Percentiles rank a stretch among this genome's conserved stretches.
These are phyloP conservation scores for Pedetes capensis DNA, from an alignment of 2,113 vertebrate species.

Conservation along the genomic window DNA sequence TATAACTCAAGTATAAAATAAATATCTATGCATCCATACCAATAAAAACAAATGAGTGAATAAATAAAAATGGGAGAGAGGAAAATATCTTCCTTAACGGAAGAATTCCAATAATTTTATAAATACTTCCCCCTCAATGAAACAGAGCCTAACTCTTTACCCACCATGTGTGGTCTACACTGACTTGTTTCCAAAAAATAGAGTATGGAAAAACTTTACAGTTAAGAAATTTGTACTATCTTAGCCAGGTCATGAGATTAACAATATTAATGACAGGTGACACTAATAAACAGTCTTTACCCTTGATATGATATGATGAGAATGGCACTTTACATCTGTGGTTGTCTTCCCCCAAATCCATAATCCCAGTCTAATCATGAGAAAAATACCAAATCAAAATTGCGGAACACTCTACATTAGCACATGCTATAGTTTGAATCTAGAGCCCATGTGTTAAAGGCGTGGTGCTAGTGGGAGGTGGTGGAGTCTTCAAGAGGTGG, in stretches of 20 bases:
- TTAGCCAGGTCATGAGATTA: neutral
- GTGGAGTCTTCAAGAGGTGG: too few species aligned
- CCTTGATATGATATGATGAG: neutral
- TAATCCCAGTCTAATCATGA: neutral
- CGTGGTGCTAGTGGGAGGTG: neutral
- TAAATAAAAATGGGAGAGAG: neutral
- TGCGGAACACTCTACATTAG: neutral
- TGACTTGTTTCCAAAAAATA: slow-evolving; percentile 16
- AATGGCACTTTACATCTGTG: neutral
- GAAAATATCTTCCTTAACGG: neutral
- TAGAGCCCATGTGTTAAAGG: neutral
- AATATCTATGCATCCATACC: neutral
- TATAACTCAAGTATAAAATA: neutral
- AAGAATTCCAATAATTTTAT: slow-evolving; percentile 38
- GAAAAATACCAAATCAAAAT: neutral
- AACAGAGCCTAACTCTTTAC: neutral
- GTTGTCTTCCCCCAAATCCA: neutral
- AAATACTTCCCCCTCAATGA: neutral
- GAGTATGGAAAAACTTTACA: neutral
- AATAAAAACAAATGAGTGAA: neutral
- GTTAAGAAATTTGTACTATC: neutral
- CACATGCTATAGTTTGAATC: neutral
- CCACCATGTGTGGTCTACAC: neutral
- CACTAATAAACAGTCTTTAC: neutral
- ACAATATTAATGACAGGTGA: neutral